phyloP scores from a whole-genome alignment of 2,113 vertebrate species.

The Tachysurus fulvidraco region DNA sequence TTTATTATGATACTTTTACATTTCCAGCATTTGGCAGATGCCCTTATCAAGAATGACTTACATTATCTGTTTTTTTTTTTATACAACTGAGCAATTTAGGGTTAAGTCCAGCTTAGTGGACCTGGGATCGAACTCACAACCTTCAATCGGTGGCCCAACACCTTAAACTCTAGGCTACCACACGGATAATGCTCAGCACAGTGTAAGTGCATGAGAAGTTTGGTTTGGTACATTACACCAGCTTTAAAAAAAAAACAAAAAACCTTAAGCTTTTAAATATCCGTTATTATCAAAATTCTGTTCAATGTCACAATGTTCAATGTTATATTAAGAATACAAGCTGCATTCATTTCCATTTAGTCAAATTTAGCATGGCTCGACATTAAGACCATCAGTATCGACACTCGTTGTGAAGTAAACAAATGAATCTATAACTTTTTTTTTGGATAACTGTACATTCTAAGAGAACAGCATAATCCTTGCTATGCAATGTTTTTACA shows the following conservation, averaged over 20 bases:
- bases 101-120: too few species aligned
- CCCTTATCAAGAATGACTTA: too few species aligned
- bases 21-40: too few species aligned
- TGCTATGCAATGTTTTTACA: background rate
- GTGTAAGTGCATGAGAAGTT: too few species aligned
- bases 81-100: too few species aligned
- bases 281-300: background rate
- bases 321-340: background rate
- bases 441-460: background rate
- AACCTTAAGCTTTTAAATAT: background rate
- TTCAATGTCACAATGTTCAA: background rate
- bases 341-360: background rate
- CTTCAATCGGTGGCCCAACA: too few species aligned
- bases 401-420: background rate
- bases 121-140: background rate
- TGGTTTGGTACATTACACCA: background rate
- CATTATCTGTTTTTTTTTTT: too few species aligned
- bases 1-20: background rate
- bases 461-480: background rate
- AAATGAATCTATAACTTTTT: background rate
- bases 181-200: too few species aligned
- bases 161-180: too few species aligned
- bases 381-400: background rate
- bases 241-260: too few species aligned
- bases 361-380: background rate